Evolutionary conservation across 2,797 vertebrate genomes (phyloP).

Genomic region (Acrossocheilus fasciatus): DNA sequence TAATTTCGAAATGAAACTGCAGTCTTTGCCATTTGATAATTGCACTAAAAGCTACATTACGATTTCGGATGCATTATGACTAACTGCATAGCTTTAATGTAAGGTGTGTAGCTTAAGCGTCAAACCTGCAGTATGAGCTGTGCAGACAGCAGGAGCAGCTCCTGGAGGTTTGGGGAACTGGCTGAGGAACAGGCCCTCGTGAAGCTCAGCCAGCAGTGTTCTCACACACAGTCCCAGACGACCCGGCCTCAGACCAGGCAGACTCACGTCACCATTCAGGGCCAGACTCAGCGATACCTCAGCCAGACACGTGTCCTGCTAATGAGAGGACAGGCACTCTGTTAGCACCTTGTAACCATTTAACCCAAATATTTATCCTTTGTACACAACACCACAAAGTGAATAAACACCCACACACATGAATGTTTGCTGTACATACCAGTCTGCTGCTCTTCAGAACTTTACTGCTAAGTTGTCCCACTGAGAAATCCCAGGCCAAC

Average conservation of each 20-base stretch:
- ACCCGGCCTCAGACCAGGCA: conserved; percentile 81
- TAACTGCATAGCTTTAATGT: not conserved
- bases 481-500: conserved; percentile 85
- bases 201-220: conserved; percentile 90
- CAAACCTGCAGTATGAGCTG: conserved; percentile 57
- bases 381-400: not conserved
- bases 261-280: conserved; percentile 84
- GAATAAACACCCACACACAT: not conserved
- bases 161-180: conserved; percentile 74
- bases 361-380: not conserved
- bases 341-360: not conserved
- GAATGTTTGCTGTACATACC: conserved; percentile 74
- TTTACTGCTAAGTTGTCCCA: conserved; percentile 94
- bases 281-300: conserved; percentile 89
- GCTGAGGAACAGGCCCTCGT: conserved; percentile 92
- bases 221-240: conserved; percentile 78
- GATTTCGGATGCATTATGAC: not conserved
- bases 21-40: not conserved
- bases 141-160: conserved; percentile 48
- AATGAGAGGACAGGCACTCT: conserved; percentile 22
- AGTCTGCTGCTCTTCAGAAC: conserved; percentile 92
- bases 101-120: not conserved
- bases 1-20: no score
- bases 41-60: no score
- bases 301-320: conserved; percentile 91